phyloP scores from a whole-genome alignment of 2,797 vertebrate species.

The Taenioides sp. region DNA sequence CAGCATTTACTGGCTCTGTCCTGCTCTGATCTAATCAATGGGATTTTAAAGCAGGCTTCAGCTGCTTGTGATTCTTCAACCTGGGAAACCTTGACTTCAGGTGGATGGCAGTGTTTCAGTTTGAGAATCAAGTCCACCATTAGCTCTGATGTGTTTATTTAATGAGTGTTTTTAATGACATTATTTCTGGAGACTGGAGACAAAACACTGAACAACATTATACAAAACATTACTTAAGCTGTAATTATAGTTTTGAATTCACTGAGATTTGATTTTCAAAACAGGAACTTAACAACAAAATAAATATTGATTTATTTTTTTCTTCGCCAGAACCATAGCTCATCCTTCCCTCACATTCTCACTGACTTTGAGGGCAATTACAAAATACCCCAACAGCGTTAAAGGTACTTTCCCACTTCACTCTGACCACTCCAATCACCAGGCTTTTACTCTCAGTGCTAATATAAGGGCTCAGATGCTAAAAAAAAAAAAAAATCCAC shows the following conservation, averaged over 20 bases:
- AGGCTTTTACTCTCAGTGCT: conserved; percentile 52
- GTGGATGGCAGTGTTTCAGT: background rate
- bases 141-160: too few species aligned
- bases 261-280: too few species aligned
- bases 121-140: background rate
- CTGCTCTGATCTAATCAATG: conserved; percentile 1
- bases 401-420: conserved; percentile 28
- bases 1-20: background rate
- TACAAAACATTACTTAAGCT: too few species aligned
- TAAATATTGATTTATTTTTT: too few species aligned
- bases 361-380: conserved; percentile 29
- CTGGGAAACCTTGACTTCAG: background rate
- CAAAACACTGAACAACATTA: too few species aligned
- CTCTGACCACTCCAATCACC: conserved; percentile 60
- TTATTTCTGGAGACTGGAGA: too few species aligned
- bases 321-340: too few species aligned
- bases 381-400: conserved; percentile 51
- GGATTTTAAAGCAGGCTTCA: conserved; percentile 9
- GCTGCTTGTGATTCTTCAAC: background rate
- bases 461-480: conserved; percentile 21
- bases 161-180: too few species aligned
- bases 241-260: too few species aligned
- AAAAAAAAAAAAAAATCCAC: conserved; percentile 5
- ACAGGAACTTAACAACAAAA: too few species aligned
- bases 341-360: conserved; percentile 7